These are phyloP conservation scores for Aythya baeri DNA, from an alignment of 2,113 vertebrate genomes.

Conservation along the genomic window DNA sequence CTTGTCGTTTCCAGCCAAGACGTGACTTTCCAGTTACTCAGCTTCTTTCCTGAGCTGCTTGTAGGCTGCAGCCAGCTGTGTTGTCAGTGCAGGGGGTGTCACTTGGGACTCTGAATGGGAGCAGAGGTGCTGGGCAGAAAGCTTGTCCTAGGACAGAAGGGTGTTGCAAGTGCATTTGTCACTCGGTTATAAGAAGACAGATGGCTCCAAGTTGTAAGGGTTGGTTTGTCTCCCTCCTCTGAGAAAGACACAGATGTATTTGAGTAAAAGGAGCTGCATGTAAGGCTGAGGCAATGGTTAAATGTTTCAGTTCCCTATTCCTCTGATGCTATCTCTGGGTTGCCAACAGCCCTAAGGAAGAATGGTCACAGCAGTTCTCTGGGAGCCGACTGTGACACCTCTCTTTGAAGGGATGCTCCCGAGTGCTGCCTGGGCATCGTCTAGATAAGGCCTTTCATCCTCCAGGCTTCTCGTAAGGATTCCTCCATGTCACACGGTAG, in stretches of 20 bases:
- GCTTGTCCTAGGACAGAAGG: not conserved
- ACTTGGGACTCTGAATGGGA: not conserved
- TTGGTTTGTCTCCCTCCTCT: not conserved
- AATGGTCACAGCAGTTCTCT: not conserved
- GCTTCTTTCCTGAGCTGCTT: not conserved
- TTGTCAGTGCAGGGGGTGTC: not conserved
- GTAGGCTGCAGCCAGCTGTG: not conserved
- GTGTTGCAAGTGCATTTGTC: not conserved
- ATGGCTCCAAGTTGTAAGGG: not conserved
- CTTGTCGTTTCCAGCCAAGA: not conserved
- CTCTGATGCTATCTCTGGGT: not conserved
- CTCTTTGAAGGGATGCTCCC: not conserved
- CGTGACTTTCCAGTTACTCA: slow-evolving; percentile 38
- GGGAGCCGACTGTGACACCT: not conserved
- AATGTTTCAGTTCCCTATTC: not conserved
- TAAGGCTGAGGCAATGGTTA: not conserved
- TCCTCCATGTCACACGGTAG: not conserved
- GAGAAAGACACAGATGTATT: not conserved
- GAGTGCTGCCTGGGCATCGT: not conserved
- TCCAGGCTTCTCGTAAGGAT: not conserved
- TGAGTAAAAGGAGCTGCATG: not conserved
- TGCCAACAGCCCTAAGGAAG: not conserved
- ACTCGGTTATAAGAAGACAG: not conserved
- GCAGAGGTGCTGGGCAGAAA: not conserved
- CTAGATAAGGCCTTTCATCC: not conserved